These are phyloP conservation scores for Dicycla oo DNA, from an alignment of 2,888 invertebrate genomes.

Conservation along the genomic window DNA sequence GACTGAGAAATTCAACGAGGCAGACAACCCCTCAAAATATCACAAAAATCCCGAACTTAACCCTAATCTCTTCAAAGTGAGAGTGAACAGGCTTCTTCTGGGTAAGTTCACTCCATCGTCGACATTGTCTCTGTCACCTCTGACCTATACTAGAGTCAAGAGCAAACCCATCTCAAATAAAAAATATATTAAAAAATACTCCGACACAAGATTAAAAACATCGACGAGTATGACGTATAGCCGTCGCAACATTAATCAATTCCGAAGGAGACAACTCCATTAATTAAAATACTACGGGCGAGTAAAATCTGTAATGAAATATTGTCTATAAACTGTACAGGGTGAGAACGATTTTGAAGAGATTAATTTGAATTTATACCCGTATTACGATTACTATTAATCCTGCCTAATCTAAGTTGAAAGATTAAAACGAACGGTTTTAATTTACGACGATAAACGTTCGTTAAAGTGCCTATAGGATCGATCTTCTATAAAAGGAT, in stretches of 20 bases:
- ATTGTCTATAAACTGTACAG: slow-evolving; percentile 67
- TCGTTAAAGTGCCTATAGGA: slow-evolving; percentile 21
- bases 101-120: too few relatives aligned
- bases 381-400: slow-evolving; percentile 64
- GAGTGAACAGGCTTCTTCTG: too few relatives aligned
- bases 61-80: too few relatives aligned
- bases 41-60: not conserved
- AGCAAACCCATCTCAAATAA: too few relatives aligned
- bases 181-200: slow-evolving; percentile 44
- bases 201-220: slow-evolving; percentile 51
- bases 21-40: not conserved
- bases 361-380: slow-evolving; percentile 67
- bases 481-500: slow-evolving; percentile 21
- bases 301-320: slow-evolving; percentile 78
- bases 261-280: slow-evolving; percentile 74
- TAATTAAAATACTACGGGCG: slow-evolving; percentile 84
- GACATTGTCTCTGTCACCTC: too few relatives aligned
- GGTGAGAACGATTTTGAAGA: slow-evolving; percentile 55
- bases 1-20: too few relatives aligned
- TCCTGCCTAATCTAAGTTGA: slow-evolving; percentile 64
- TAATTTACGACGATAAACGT: slow-evolving; percentile 47
- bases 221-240: slow-evolving; percentile 53
- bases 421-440: slow-evolving; percentile 61
- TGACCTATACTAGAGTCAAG: too few relatives aligned
- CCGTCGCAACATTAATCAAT: slow-evolving; percentile 73